Evolutionary conservation across 1,140 invertebrate genomes (phyloP).

Genomic region (Amyelois transitella): DNA sequence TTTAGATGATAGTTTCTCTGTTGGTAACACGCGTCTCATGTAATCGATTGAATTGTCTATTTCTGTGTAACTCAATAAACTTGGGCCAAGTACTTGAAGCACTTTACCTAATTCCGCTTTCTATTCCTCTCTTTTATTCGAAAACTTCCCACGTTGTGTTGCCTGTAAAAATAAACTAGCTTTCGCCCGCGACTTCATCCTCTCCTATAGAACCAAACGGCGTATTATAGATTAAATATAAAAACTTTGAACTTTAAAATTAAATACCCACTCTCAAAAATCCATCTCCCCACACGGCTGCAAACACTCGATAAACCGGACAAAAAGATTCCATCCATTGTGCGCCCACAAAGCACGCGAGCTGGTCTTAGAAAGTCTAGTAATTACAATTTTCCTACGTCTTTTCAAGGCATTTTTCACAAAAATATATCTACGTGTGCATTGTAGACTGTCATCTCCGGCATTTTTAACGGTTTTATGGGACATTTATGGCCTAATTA

Average conservation of each 20-base stretch:
- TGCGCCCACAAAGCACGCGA: slow-evolving; percentile 46
- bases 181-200: too few relatives aligned
- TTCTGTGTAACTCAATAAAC: too few relatives aligned
- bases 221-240: too few relatives aligned
- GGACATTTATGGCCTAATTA: slow-evolving; percentile 27
- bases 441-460: slow-evolving; percentile 26
- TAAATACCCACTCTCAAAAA: neutral
- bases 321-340: slow-evolving; percentile 72
- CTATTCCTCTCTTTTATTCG: too few relatives aligned
- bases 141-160: too few relatives aligned
- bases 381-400: slow-evolving; percentile 72
- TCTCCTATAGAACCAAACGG: too few relatives aligned
- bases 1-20: too few relatives aligned
- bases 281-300: slow-evolving; percentile 41
- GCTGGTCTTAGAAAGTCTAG: slow-evolving; percentile 53
- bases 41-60: too few relatives aligned
- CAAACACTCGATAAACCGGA: slow-evolving; percentile 59
- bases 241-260: neutral
- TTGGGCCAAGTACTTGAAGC: too few relatives aligned
- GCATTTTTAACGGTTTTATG: slow-evolving; percentile 14
- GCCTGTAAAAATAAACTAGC: too few relatives aligned
- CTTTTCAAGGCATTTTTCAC: slow-evolving; percentile 70
- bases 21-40: too few relatives aligned
- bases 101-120: too few relatives aligned
- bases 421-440: slow-evolving; percentile 31